Evolutionary conservation across 2,888 invertebrate genomes (phyloP), one percentile per base, ranked within the genome.

Genomic region (Euproctis similis): DNA sequence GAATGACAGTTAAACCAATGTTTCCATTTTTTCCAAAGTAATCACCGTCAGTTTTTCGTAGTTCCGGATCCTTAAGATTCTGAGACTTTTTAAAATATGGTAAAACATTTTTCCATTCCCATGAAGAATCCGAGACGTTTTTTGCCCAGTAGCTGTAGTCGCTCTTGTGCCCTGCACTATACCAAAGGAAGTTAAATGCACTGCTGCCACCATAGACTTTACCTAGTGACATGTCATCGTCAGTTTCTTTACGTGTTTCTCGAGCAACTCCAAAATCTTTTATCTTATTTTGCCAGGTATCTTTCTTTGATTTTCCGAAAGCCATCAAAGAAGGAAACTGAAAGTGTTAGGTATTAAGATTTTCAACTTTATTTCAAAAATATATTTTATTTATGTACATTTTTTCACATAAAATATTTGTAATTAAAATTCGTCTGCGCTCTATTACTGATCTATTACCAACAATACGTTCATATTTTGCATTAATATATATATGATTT

Each of bases 101-200:
- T 0, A 69, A 38, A 4, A 85, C 70, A n/a, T 81, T 70, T 1
- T 78, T 49, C 66, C 84, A 87, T 9, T 70, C 70, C 87, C 87
- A 87, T 0, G 80, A 74, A 0, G 44, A 22, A 30, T 87, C 85
- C 1, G 85, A 81, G 8, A 63, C 39, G 3, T 36, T 36, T 1
- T 50, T 48, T 3, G 71, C 72, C 88, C 88, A 88, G 32, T 74
- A 86, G 41, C 87, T 81, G 11, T 37, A 44, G 18, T 44, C 44
- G 7, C 24, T 8, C 12, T 19, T 26, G 1, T 46, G 40, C 0
- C 87, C 87, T 8, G 82, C 67, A 2, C 85, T 61, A 40, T 85
- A 86, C 20, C 84, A 54, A 63, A 86, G 78, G 24, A 71, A 84
- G 46, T 87, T 86, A 4, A 87, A 46, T 1, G 70, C 63, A 11